phyloP scores from a whole-genome alignment of 2,888 invertebrate genomes.

The Agapostemon virescens region DNA sequence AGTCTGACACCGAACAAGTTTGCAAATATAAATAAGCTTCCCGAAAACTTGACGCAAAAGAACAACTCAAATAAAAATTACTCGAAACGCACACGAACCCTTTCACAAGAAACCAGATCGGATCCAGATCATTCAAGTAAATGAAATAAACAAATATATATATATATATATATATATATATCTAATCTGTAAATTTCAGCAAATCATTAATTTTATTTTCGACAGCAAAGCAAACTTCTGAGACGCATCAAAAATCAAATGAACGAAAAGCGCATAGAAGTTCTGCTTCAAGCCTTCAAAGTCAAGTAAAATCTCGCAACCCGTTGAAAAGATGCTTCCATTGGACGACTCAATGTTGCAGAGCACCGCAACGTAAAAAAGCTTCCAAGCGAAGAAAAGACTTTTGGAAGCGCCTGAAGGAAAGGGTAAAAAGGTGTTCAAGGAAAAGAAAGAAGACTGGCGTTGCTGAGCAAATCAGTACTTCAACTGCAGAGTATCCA shows the following conservation, averaged over 20 bases:
- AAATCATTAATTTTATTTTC: constrained; percentile 9
- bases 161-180: neutral
- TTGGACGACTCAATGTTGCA: constrained; percentile 34
- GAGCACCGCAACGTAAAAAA: neutral
- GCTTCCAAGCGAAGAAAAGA: neutral
- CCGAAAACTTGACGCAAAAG: neutral
- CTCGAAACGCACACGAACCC: neutral
- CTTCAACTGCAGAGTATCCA: neutral
- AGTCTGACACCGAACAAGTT: constrained; percentile 9
- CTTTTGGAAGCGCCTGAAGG: constrained; percentile 15
- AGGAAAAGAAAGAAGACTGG: constrained; percentile 1
- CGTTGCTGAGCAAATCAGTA: neutral
- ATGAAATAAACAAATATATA: neutral
- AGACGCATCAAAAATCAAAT: neutral
- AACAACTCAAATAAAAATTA: neutral
- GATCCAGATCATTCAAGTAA: constrained; percentile 20
- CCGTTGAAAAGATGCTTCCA: neutral
- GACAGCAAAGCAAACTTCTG: constrained; percentile 12
- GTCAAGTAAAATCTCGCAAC: neutral
- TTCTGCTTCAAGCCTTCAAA: neutral
- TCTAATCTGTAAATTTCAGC: neutral
- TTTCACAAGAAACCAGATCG: neutral
- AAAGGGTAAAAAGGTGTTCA: constrained; percentile 11
- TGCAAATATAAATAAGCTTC: constrained; percentile 13
- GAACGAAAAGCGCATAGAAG: neutral